Evolutionary conservation across 37 sponge, comb jelly and placozoan species (phyloP), one percentile per base, ranked within the genome.

Genomic region (Chondrilla cf. caribensis): DNA sequence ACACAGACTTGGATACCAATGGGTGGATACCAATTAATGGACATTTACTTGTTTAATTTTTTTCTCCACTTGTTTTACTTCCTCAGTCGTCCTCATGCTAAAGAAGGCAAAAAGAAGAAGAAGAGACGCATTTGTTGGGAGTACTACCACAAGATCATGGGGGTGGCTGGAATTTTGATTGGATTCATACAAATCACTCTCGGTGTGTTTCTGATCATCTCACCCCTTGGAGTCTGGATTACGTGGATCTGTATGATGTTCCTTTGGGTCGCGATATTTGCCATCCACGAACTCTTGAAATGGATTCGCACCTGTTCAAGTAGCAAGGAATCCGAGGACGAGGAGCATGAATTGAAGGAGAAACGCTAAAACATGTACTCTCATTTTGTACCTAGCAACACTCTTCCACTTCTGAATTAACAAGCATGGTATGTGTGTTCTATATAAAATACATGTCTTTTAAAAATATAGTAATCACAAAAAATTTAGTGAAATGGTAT

Each of bases 181-280:
- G 87, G 87, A 0, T 73, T 87, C 22, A 43, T 35, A 11, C 82
- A 87, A 43, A 80, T 82, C 57, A 77, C 87, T 18, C 73, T 89
- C 7, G 90, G 90, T 1, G 78, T 89, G 26, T 89, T 89, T 57
- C 80, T 89, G 25, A 85, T 89, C 28, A 36, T 85, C 14, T 58
- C 90, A 18, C 90, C 90, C 0, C 43, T 58, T 33, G 79, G 59
- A 18, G 82, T 89, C 4, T 89, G 90, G 90, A 51, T 85, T 8
- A 38, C 43, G 1, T 89, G 90, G 90, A 62, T 85, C 35, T 21
- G 81, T 21, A 0, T 85, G 19, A 70, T 81, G 14, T 24, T 29
- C 32, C 39, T 58, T 2, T 89, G 85, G 82, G 58, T 85, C 26
- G 38, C 8, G 0, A 28, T 39, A 15, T 84, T 89, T 43, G 38